These are phyloP conservation scores for Pimpla rufipes DNA, from an alignment of 2,888 invertebrate genomes.

Conservation along the genomic window DNA sequence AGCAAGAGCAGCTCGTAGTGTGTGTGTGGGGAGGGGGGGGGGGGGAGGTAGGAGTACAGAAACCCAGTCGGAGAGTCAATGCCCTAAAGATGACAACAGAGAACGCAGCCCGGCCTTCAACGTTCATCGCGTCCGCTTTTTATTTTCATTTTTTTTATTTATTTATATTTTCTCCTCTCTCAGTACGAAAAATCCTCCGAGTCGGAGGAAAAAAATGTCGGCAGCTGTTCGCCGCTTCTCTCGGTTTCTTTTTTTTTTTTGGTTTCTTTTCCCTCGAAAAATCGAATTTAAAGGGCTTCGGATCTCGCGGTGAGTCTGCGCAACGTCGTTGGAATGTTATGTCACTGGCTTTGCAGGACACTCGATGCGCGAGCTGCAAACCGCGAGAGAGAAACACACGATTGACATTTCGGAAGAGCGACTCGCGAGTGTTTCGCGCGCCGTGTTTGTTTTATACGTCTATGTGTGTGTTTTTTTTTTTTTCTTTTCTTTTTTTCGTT, in stretches of 20 bases:
- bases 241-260: too few species aligned
- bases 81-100: slow-evolving; percentile 76
- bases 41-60: slow-evolving; percentile 70
- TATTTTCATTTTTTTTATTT: background rate
- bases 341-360: too few species aligned
- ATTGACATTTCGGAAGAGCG: slow-evolving; percentile 13
- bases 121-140: slow-evolving; percentile 20
- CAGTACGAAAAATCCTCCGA: background rate
- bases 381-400: background rate
- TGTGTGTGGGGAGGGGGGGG: slow-evolving; percentile 44
- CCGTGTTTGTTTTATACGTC: too few species aligned
- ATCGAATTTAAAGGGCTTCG: slow-evolving; percentile 2
- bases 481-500: slow-evolving; percentile 21
- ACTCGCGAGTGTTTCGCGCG: too few species aligned
- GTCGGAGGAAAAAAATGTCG: too few species aligned
- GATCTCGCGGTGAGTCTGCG: background rate
- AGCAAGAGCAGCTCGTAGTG: background rate
- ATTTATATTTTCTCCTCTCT: background rate
- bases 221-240: background rate
- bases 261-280: background rate
- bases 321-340: background rate
- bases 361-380: too few species aligned
- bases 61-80: slow-evolving; percentile 78
- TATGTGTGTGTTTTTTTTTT: background rate
- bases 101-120: slow-evolving; percentile 64